Base-by-base conservation (phyloP, 2,797 vertebrate species). In the Gymnothorax reevesii region DNA sequence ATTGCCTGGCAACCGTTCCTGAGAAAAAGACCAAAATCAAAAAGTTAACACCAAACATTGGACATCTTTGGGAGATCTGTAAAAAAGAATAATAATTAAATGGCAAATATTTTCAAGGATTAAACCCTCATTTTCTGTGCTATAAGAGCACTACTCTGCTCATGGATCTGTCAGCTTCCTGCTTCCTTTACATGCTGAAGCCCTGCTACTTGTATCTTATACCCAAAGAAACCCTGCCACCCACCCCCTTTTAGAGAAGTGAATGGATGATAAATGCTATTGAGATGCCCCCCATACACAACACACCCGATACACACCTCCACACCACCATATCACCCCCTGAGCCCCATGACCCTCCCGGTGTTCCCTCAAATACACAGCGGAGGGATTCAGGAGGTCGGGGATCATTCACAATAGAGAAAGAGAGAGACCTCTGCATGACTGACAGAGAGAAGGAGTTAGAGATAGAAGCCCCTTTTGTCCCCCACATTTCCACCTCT, bases 281-380 rank as follows among this genome's bases (percentile, higher is more conserved):
- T 64, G 84, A 84, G 87, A 86, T 52, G 62, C 54, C 89, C 9
- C 69, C 77, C 82, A 7, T 9, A 25, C 75, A 73, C 83, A n/a
- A 25, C 75, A 73, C 83, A 20, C 83, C 55, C 83, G 77, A 57
- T 82, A 69, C 80, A n/a, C 3, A 20, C 49, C 84, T 59, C 88
- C 88, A 89, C 85, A 85, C 84, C 27, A 69, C 42, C 88, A 88
- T 89, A 79, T 89, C 89, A 88, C 6, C 87, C 88, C 87, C 85
- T 84, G 22, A 62, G 88, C 89, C 75, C 92, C 91, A 87, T 93
- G 89, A 89, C 83, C 92, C 94, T 94, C 95, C 95, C 95, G 94
- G 93, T 93, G 88, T 1, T 59, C 57, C 27, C 83, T 90, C 91
- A 95, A 95, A 95, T 90, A 94, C 94, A 95, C 96, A 95, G 94